Conservation (phyloP, 2,888 invertebrate species). For the Brenthis ino region DNA sequence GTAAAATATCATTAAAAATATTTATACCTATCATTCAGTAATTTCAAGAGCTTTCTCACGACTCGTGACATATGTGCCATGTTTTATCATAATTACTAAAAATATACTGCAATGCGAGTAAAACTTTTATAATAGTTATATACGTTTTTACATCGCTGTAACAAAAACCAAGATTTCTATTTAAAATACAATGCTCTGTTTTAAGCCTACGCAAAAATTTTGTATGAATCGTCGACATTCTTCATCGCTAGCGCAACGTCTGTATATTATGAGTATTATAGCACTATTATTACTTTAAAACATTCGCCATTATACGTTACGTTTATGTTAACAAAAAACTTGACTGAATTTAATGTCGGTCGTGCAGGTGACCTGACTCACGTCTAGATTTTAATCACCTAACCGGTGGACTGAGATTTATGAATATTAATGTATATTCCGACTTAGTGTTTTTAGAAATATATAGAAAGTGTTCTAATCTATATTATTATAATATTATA, state of each 20-base stretch:
- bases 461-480: slow-evolving; percentile 2
- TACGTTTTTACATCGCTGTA: background rate
- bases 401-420: slow-evolving; percentile 20
- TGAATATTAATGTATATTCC: slow-evolving; percentile 16
- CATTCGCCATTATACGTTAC: slow-evolving; percentile 22
- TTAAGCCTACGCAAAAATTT: background rate
- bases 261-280: background rate
- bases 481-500: too few species aligned
- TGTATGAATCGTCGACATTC: slow-evolving; percentile 4
- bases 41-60: too few species aligned
- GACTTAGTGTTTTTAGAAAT: background rate
- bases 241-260: slow-evolving; percentile 3
- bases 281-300: slow-evolving; percentile 13
- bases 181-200: background rate
- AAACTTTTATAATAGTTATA: slow-evolving; percentile 10
- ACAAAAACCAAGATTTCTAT: slow-evolving; percentile 6
- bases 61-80: background rate
- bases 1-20: too few species aligned
- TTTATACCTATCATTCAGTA: too few species aligned
- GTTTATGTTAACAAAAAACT: slow-evolving; percentile 34
- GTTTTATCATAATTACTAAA: background rate
- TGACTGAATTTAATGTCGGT: slow-evolving; percentile 33
- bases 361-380: slow-evolving; percentile 36
- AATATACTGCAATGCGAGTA: slow-evolving; percentile 5
- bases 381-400: slow-evolving; percentile 36